phyloP scores from a whole-genome alignment of 2,888 invertebrate genomes.

The Drosophila fulvimacula region DNA sequence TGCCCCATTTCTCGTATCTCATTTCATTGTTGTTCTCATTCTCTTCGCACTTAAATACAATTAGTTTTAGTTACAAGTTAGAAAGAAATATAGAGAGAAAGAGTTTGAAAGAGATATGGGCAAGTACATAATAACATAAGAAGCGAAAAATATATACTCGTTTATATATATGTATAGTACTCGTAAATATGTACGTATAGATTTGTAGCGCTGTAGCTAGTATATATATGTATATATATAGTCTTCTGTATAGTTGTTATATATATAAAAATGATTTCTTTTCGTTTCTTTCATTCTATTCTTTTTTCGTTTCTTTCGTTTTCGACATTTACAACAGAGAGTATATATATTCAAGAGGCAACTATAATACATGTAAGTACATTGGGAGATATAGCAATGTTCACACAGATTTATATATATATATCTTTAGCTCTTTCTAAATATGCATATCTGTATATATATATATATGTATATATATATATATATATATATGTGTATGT shows the following conservation, averaged over 20 bases:
- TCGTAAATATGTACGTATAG: constrained; percentile 51
- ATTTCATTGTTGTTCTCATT: constrained; percentile 34
- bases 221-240: constrained; percentile 16
- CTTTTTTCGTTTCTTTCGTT: not conserved
- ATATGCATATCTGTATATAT: constrained; percentile 34
- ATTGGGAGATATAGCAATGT: constrained; percentile 34
- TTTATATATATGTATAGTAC: constrained; percentile 37
- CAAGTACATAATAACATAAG: constrained; percentile 55
- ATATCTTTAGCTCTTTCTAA: constrained; percentile 39
- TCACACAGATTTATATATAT: constrained; percentile 15
- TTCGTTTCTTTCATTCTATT: not conserved
- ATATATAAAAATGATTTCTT: constrained; percentile 52
- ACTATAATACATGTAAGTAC: constrained; percentile 65
- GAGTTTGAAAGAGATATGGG: constrained; percentile 32
- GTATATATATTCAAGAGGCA: constrained; percentile 61
- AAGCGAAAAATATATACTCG: constrained; percentile 48
- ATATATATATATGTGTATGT: constrained; percentile 36
- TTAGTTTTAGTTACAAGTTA: constrained; percentile 41
- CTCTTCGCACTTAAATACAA: constrained; percentile 53
- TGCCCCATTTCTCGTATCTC: constrained; percentile 24
- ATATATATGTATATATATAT: constrained; percentile 18
- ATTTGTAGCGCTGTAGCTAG: constrained; percentile 55
- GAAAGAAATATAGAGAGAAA: constrained; percentile 28
- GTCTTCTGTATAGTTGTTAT: constrained; percentile 58
- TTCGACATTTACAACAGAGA: constrained; percentile 68